A percentile compares a stretch with the other conserved stretches of the same genome.
phyloP scores from a whole-genome alignment of 2,113 vertebrate genomes.

The Cettia cetti region DNA sequence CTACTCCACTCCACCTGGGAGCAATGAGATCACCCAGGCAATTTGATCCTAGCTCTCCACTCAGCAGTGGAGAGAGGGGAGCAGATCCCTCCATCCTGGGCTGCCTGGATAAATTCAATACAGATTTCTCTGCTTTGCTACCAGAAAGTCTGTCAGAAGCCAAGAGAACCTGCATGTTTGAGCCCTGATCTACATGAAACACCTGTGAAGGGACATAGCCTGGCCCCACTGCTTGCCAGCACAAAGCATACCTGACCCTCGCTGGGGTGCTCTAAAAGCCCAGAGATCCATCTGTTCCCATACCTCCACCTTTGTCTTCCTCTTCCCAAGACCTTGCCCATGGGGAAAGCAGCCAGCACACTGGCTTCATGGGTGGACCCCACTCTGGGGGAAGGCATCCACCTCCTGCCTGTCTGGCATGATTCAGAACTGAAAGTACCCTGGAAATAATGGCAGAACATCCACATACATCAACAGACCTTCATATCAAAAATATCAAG shows the following conservation, averaged over 20 bases:
- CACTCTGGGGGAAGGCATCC: not conserved
- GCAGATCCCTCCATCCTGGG: not conserved
- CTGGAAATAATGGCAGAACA: not conserved
- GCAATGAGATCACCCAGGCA: not conserved
- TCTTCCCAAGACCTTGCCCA: not conserved
- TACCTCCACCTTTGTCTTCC: not conserved
- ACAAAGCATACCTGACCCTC: not conserved
- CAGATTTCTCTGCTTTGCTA: not conserved
- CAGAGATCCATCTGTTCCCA: not conserved
- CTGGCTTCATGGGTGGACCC: too few species aligned
- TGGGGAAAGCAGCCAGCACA: not conserved
- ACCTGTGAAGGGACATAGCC: not conserved
- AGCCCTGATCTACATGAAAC: not conserved
- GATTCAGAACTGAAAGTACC: not conserved
- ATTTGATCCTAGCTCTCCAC: not conserved
- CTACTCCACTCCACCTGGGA: not conserved
- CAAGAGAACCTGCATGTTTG: not conserved
- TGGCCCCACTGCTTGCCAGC: not conserved
- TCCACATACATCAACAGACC: not conserved
- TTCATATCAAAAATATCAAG: not conserved
- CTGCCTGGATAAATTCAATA: not conserved
- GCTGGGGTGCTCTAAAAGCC: not conserved
- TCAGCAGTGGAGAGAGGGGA: fast-evolving
- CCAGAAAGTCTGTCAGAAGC: not conserved
- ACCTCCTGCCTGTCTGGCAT: not conserved